phyloP scores from a whole-genome alignment of 92 coral and sea anemone genomes.

The Isaurus tuberculatus region DNA sequence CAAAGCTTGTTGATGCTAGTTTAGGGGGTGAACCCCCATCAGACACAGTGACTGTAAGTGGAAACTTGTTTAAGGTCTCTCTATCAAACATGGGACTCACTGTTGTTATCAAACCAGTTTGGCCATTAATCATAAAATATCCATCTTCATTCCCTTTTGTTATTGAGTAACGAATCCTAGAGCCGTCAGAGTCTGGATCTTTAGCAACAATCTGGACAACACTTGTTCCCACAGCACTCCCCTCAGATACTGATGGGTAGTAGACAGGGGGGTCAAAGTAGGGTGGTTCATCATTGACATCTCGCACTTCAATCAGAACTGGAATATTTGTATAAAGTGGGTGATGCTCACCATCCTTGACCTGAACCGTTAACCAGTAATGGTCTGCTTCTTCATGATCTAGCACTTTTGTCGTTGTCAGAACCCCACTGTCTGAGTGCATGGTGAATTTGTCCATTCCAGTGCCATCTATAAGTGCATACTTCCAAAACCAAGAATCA shows the following conservation, averaged over 20 bases:
- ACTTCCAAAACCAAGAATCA: conserved; percentile 76
- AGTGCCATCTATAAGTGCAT: conserved; percentile 96
- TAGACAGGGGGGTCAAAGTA: conserved; percentile 89
- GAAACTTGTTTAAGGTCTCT: conserved; percentile 60
- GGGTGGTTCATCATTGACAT: conserved; percentile 83
- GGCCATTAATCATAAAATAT: conserved; percentile 70
- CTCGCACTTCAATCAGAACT: conserved; percentile 75
- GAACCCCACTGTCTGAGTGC: conserved; percentile 76
- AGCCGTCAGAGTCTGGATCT: conserved; percentile 82
- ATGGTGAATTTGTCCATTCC: conserved; percentile 88
- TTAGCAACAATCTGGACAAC: conserved; percentile 83
- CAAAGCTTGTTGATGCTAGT: conserved; percentile 65
- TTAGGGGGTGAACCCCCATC: conserved; percentile 76
- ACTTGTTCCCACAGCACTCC: conserved; percentile 64
- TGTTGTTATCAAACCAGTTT: conserved; percentile 84
- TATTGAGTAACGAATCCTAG: conserved; percentile 73
- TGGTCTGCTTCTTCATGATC: conserved; percentile 81
- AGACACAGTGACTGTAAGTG: conserved; percentile 68
- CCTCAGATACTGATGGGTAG: conserved; percentile 83
- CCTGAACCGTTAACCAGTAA: conserved; percentile 94
- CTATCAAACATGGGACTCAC: conserved; percentile 67
- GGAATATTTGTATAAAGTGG: conserved; percentile 88
- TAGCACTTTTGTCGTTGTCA: conserved; percentile 70
- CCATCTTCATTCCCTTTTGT: conserved; percentile 78
- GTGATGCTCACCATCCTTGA: conserved; percentile 74